Evolutionary conservation across 2,888 invertebrate species (phyloP), one percentile per base, ranked within the genome.

Genomic region (Oxystoma pomonae): DNA sequence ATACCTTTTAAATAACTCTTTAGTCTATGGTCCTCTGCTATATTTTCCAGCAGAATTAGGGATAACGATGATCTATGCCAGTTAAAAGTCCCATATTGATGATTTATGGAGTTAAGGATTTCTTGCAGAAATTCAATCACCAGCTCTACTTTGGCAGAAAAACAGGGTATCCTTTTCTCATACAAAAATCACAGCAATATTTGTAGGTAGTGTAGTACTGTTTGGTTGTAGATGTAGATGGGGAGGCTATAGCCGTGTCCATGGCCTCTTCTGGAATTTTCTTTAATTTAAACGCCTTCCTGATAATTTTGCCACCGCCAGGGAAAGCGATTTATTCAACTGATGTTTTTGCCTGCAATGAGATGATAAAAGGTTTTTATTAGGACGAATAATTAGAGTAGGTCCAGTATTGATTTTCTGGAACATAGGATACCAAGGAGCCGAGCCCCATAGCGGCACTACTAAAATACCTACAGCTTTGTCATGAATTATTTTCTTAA

Each of bases 401-500:
- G 22, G 12, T 12, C n/a, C 19, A n/a, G 19, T 12, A 19, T 58
- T 21, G 3, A 61, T 18, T 16, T 22, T 17, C 17, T 18, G 12
- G 35, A 58, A 60, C 21, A 60, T 17, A 18, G 60, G 60, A 49
- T 60, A 60, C 35, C 35, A 35, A 35, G 35, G 3, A 7, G 3
- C 57, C 20, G 16, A 17, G 9, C 7, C 16, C 61, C 61, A 61
- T 5, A 59, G 20, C n/a, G 63, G 66, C 16, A 68, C 63, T 18
- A n/a, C n/a, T n/a, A n/a, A n/a, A n/a, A 66, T 65, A n/a, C 63
- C 66, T 5, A 51, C 55, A 1, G 66, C 63, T 19, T 63, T 35
- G 20, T 68, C 65, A 58, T 20, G 51, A 18, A 62, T 59, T 9
- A 67, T 67, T 58, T 68, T 67, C 12, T 55, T 61, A 9, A 68